Base-by-base conservation (phyloP, 2,113 vertebrate species). In the Nannospalax galili region DNA sequence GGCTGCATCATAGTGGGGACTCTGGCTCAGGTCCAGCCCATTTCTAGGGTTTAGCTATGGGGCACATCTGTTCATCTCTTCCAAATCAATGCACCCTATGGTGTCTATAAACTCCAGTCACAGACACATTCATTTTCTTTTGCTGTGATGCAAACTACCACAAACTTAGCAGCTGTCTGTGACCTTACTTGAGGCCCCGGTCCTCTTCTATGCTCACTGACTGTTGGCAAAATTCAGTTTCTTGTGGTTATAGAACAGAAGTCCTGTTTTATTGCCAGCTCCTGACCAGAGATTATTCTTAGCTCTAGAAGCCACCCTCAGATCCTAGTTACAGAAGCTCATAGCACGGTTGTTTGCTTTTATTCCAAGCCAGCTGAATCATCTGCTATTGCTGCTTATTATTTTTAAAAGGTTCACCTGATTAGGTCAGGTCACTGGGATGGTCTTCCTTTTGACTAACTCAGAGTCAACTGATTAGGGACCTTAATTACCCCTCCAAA, bases 391-490 rank as follows among this genome's bases (percentile, higher is more conserved):
- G 16, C 19, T 62, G 82, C 62, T 72, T 74, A 22, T 70, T 30
- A 40, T 37, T 84, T 65, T 93, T 42, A 40, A 80, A 90, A 80
- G 42, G 3, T 26, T 94, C 11, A 35, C 24, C 11, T 48, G 79
- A 30, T 95, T 85, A 82, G 64, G 28, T 67, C 37, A 85, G 78
- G 22, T 16, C 70, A 58, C 30, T 19, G 88, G 74, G 20, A 62
- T 67, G 45, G 79, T 52, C n/a, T 88, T 37, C 9, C 30, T 56
- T 93, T 93, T 92, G 70, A 42, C n/a, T 56, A 82, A 92, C 35
- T 89, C 56, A n/a, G 42, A 82, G 74, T 37, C 73, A 60, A 69
- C 45, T 42, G 58, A n/a, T 74, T 64, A 77, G 62, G n/a, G 62
- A 87, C 56, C 42, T 95, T 72, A 75, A 64, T 62, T n/a, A 77